These are phyloP conservation scores for Hippocampus kuda DNA, from an alignment of 2,797 vertebrate genomes.

Conservation along the genomic window DNA sequence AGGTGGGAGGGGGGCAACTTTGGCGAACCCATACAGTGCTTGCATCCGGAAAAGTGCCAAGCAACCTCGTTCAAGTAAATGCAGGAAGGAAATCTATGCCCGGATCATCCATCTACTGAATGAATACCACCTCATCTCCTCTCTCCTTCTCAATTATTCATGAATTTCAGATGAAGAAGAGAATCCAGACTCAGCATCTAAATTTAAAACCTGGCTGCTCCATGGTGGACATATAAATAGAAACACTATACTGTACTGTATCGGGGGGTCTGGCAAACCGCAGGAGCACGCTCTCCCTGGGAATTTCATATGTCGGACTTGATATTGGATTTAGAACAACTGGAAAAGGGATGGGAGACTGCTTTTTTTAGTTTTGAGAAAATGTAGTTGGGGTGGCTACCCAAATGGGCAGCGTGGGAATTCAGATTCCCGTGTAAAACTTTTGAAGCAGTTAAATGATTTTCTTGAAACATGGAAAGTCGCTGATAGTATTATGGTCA, in stretches of 20 bases:
- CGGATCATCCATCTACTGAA: slow-evolving; percentile 59
- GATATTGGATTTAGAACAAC: slow-evolving; percentile 14
- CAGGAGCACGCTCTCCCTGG: slow-evolving; percentile 33
- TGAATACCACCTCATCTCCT: slow-evolving; percentile 63
- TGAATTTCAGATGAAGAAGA: slow-evolving; percentile 67
- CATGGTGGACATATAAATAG: slow-evolving; percentile 64
- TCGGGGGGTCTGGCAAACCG: slow-evolving; percentile 40
- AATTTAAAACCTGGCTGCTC: slow-evolving; percentile 68
- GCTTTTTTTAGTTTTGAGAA: neutral
- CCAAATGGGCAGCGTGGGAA: neutral
- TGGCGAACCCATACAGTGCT: slow-evolving; percentile 7
- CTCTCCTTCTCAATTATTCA: slow-evolving; percentile 69
- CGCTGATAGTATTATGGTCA: no score
- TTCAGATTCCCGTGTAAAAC: neutral
- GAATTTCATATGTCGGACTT: slow-evolving; percentile 24
- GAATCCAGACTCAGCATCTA: slow-evolving; percentile 71
- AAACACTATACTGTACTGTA: slow-evolving; percentile 30
- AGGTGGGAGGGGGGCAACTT: slow-evolving; percentile 6
- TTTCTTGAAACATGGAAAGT: no score
- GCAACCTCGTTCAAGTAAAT: slow-evolving; percentile 31
- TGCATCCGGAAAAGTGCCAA: slow-evolving; percentile 31
- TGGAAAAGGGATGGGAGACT: neutral
- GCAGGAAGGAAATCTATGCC: slow-evolving; percentile 38
- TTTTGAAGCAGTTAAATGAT: neutral
- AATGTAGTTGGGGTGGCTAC: neutral